Conservation (phyloP, 2,113 vertebrate species). For the Ibidorhyncha struthersii region DNA sequence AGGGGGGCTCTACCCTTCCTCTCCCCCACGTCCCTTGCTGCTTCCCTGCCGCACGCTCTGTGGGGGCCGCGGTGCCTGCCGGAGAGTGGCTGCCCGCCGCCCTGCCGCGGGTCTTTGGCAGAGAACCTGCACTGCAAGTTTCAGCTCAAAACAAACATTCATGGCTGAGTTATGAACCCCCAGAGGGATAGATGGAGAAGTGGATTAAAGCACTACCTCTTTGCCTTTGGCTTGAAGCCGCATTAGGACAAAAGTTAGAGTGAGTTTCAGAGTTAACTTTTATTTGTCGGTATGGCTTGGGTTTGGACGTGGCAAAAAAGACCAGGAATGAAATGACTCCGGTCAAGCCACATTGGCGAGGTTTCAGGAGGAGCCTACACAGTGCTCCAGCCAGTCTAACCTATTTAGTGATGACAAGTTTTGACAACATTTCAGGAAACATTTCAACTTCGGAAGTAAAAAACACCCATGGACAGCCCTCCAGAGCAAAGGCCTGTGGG, state of each 20-base stretch:
- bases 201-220: constrained; percentile 40
- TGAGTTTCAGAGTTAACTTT: constrained; percentile 1
- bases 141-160: constrained; percentile 64
- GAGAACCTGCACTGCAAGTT: constrained; percentile 65
- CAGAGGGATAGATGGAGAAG: constrained; percentile 44
- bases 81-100: not conserved
- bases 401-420: constrained; percentile 6
- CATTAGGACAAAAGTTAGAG: constrained; percentile 13
- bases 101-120: not conserved
- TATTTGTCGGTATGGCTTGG: not conserved
- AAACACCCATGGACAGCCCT: not conserved
- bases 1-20: not conserved
- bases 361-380: not conserved
- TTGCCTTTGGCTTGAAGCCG: constrained; percentile 19
- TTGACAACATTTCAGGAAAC: constrained; percentile 16
- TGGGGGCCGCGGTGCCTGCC: not conserved
- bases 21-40: fast-evolving
- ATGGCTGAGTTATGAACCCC: constrained; percentile 62
- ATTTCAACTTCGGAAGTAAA: not conserved
- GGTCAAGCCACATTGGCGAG: not conserved
- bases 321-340: not conserved
- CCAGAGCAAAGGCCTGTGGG: not conserved
- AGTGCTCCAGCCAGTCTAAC: not conserved
- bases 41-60: too few species aligned
- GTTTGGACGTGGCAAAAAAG: not conserved